phyloP scores from a whole-genome alignment of 2,113 vertebrate genomes.

The Neoarius graeffei region DNA sequence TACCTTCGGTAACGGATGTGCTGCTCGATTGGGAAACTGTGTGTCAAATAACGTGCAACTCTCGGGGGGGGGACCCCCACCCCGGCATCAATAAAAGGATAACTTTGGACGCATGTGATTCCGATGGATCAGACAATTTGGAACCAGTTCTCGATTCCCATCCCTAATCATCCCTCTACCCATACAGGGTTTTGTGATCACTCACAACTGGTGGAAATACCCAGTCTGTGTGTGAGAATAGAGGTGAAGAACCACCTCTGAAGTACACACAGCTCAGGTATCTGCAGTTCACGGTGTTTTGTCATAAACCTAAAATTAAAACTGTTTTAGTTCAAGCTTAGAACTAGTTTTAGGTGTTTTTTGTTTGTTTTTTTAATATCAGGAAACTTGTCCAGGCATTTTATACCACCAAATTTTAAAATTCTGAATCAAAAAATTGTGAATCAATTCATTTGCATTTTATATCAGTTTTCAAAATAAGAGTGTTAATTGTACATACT shows the following conservation, averaged over 20 bases:
- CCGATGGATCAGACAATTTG: too few species aligned
- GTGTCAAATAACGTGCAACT: too few species aligned
- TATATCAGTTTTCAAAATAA: not conserved
- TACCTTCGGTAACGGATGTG: too few species aligned
- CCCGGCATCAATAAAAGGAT: too few species aligned
- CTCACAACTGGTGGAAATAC: not conserved
- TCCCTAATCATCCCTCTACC: not conserved
- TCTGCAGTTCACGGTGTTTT: not conserved
- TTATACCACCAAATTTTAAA: not conserved
- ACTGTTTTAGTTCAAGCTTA: not conserved
- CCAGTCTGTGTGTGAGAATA: not conserved
- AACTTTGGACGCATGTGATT: too few species aligned
- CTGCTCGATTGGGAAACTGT: too few species aligned
- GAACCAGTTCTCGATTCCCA: too few species aligned
- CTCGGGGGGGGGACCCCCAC: too few species aligned
- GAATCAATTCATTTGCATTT: not conserved
- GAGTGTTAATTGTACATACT: not conserved
- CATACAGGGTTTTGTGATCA: not conserved
- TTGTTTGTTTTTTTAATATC: not conserved
- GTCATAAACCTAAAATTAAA: not conserved
- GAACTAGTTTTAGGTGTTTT: not conserved
- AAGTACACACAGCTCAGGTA: not conserved
- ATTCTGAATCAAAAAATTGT: not conserved
- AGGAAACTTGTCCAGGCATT: not conserved
- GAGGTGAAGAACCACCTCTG: not conserved